Evolutionary conservation across 1,140 invertebrate genomes (phyloP).

Genomic region (Dysdera silvatica): DNA sequence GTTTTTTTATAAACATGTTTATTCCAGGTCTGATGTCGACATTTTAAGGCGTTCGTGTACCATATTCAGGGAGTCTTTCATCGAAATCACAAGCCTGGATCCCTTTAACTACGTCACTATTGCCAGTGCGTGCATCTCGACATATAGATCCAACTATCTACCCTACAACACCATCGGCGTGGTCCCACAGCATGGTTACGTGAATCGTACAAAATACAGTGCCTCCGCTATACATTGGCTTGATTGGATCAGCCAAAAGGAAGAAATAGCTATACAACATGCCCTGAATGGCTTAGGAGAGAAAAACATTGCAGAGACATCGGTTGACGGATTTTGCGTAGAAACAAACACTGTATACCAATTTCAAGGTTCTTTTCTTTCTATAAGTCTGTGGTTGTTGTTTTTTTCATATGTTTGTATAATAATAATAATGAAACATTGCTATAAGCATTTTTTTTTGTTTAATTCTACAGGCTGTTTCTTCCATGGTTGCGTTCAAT

Average conservation of each 20-base stretch:
- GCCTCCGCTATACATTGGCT: conserved; percentile 6
- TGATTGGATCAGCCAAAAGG: not conserved
- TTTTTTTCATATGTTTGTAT: not conserved
- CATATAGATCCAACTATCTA: not conserved
- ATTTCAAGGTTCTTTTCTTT: not conserved
- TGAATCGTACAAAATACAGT: not conserved
- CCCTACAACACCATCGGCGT: not conserved
- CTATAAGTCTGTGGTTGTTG: too few species aligned
- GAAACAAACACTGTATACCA: not conserved
- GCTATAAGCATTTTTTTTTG: not conserved
- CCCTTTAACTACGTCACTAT: conserved; percentile 6
- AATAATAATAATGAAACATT: not conserved
- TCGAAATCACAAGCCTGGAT: too few species aligned
- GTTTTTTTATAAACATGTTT: too few species aligned
- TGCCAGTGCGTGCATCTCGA: not conserved
- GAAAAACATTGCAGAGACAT: not conserved
- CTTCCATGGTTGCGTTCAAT: not conserved
- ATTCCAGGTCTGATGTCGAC: too few species aligned
- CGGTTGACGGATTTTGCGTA: not conserved
- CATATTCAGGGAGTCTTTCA: too few species aligned
- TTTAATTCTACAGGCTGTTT: not conserved
- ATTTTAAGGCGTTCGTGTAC: too few species aligned
- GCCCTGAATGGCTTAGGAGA: not conserved
- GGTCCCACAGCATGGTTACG: not conserved
- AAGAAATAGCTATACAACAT: conserved; percentile 10